Conservation (phyloP, 1,140 invertebrate genomes). For the Tetragnatha versicolor region DNA sequence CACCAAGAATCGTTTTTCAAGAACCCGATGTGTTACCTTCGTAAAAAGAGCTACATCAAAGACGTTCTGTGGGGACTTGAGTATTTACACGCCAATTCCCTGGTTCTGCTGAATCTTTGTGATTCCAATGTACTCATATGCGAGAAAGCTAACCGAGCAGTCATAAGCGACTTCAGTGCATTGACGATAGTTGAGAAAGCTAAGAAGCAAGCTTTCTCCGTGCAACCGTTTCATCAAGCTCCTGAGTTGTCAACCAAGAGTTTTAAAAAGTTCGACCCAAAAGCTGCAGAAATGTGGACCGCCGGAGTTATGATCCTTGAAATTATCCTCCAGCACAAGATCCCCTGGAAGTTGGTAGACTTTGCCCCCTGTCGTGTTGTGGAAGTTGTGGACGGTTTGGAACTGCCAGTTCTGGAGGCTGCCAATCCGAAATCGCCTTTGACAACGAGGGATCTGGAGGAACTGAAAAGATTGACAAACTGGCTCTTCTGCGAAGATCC, state of each 20-base stretch:
- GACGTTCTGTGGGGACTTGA: slow-evolving; percentile 1
- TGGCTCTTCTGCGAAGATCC: neutral
- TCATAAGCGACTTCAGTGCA: slow-evolving; percentile 24
- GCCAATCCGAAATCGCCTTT: neutral
- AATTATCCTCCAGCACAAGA: neutral
- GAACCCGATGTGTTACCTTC: neutral
- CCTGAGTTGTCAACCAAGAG: neutral
- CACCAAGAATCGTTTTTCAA: neutral
- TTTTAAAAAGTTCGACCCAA: neutral
- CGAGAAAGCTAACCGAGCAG: neutral
- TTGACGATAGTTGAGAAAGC: neutral
- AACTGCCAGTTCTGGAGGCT: neutral
- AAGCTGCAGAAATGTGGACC: slow-evolving; percentile 34
- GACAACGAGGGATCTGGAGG: neutral
- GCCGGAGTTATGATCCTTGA: slow-evolving; percentile 14
- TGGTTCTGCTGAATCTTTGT: slow-evolving; percentile 1
- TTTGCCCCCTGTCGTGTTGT: neutral
- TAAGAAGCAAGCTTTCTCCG: neutral
- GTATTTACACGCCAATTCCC: slow-evolving; percentile 9
- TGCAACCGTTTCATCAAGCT: slow-evolving; percentile 1
- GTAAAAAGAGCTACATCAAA: neutral
- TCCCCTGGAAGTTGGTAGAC: slow-evolving; percentile 18
- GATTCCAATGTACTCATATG: neutral
- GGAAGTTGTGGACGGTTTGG: slow-evolving; percentile 1
- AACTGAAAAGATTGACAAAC: slow-evolving; percentile 12